Percentiles rank a stretch among this genome's conserved stretches.
phyloP scores from a whole-genome alignment of 2,888 invertebrate species.

The Conistra vaccinii region DNA sequence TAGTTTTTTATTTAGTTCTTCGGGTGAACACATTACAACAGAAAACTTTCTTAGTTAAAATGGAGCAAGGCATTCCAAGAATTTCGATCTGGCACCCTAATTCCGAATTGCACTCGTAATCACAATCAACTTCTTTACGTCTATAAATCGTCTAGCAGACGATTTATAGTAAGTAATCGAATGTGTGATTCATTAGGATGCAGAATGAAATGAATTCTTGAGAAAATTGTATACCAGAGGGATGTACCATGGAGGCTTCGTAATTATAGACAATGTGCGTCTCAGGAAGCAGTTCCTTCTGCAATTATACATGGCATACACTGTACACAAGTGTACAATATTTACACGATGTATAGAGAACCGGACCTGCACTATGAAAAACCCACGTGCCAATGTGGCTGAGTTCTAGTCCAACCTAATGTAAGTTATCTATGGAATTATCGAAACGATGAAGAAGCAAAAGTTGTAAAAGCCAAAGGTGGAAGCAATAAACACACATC shows the following conservation, averaged over 20 bases:
- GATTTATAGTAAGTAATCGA: neutral
- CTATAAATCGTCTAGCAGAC: neutral
- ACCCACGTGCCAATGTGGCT: neutral
- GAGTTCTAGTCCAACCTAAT: neutral
- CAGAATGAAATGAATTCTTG: neutral
- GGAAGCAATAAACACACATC: neutral
- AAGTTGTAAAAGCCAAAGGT: neutral
- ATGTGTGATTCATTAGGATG: neutral
- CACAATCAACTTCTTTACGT: neutral
- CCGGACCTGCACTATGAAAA: neutral
- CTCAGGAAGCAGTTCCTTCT: neutral
- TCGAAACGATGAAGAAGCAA: neutral
- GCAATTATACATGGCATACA: neutral
- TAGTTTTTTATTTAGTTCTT: conserved; percentile 31
- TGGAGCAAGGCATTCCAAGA: neutral
- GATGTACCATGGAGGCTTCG: neutral
- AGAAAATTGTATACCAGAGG: neutral
- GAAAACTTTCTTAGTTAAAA: neutral
- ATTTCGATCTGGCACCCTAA: neutral
- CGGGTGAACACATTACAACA: neutral
- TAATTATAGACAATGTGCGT: neutral
- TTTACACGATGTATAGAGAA: neutral
- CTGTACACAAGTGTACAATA: neutral
- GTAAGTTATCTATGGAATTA: neutral
- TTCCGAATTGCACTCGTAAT: neutral